Conservation (phyloP, 2,888 invertebrate genomes). For the Mythimna impura region DNA sequence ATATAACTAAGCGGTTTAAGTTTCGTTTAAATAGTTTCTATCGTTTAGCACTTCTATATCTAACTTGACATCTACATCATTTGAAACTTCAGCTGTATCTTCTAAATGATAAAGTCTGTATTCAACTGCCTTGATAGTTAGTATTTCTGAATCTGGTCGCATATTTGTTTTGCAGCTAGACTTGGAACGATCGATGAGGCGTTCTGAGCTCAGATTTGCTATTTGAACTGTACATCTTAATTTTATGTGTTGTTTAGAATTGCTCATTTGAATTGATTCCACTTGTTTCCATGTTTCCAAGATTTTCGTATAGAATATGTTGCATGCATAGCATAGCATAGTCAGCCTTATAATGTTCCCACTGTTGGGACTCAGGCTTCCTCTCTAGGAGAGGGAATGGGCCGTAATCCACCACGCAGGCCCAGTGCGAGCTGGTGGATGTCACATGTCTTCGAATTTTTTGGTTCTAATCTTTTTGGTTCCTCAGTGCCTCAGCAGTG, state of each 20-base stretch:
- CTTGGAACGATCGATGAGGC: conserved; percentile 49
- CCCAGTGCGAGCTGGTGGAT: no score
- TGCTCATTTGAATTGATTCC: background rate
- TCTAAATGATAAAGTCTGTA: conserved; percentile 16
- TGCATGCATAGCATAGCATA: no score
- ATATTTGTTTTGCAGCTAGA: conserved; percentile 46
- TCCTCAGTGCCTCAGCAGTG: no score
- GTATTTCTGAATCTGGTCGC: conserved; percentile 29
- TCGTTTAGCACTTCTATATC: conserved; percentile 8
- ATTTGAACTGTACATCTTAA: conserved; percentile 31
- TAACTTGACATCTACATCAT: background rate
- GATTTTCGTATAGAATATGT: no score
- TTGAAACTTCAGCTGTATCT: conserved; percentile 17
- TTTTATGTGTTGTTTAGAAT: conserved; percentile 20
- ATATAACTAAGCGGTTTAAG: background rate
- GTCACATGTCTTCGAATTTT: no score
- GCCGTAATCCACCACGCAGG: no score
- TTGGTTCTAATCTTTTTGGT: no score
- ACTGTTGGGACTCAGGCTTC: no score
- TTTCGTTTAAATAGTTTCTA: background rate
- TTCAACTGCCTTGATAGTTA: conserved; percentile 12
- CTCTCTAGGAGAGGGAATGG: no score
- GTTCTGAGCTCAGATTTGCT: conserved; percentile 38
- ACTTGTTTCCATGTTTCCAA: background rate
- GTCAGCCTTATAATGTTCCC: no score